Evolutionary conservation across 2,113 vertebrate species (phyloP).

Genomic region (Condylura cristata): DNA sequence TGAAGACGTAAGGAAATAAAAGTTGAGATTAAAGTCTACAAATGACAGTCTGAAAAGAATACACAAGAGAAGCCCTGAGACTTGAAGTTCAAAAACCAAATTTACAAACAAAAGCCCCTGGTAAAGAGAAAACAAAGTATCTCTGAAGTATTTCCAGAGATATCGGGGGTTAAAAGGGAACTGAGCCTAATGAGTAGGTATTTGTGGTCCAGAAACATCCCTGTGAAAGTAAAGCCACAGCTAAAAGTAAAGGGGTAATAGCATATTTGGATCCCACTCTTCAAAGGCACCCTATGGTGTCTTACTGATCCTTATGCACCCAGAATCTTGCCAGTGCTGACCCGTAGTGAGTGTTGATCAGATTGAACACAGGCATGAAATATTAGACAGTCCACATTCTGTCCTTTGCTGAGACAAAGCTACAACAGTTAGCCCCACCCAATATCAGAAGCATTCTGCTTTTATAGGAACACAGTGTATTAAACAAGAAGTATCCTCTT

Average conservation of each 20-base stretch:
- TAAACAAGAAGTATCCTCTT: not conserved
- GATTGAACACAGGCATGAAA: not conserved
- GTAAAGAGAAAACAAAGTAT: not conserved
- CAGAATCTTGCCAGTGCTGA: not conserved
- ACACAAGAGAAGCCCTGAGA: not conserved
- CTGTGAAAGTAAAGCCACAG: not conserved
- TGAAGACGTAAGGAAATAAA: constrained; percentile 41
- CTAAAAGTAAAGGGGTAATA: not conserved
- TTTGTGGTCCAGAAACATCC: constrained; percentile 39
- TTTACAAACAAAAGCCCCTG: not conserved
- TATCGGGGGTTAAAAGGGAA: not conserved
- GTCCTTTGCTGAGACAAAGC: not conserved
- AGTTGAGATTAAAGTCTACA: constrained; percentile 36
- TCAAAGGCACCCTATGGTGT: not conserved
- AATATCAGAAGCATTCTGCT: not conserved
- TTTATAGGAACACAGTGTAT: not conserved
- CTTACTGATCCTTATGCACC: not conserved
- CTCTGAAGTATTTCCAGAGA: constrained; percentile 8
- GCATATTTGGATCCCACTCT: not conserved
- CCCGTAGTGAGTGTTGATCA: not conserved
- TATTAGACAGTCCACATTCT: not conserved
- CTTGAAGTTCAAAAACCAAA: constrained; percentile 33
- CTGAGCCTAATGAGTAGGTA: not conserved
- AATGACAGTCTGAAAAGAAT: not conserved
- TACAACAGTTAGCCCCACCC: not conserved